Evolutionary conservation across 2,888 invertebrate genomes (phyloP).

Genomic region (Sabellastarte sp.): DNA sequence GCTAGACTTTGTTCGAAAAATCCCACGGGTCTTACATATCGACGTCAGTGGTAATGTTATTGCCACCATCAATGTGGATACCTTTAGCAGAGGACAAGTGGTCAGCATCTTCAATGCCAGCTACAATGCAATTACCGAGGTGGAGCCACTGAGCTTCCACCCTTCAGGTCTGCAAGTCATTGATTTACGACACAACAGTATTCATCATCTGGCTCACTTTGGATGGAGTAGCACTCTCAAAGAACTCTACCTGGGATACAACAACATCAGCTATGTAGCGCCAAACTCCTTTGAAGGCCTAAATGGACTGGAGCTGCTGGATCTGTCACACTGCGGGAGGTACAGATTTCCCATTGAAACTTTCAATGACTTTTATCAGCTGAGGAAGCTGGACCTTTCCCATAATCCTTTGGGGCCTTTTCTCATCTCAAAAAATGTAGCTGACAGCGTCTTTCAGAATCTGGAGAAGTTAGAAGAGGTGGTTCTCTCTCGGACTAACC

Average conservation of each 20-base stretch:
- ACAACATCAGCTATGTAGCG: conserved; percentile 31
- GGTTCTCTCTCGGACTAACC: not conserved
- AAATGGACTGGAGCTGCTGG: conserved; percentile 7
- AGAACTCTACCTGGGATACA: conserved; percentile 36
- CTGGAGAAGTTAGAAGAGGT: not conserved
- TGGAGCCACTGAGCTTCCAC: conserved; percentile 41
- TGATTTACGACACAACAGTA: conserved; percentile 44
- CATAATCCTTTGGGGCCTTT: not conserved
- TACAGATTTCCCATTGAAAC: conserved; percentile 16
- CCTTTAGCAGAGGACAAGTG: not conserved
- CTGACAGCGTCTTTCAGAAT: not conserved
- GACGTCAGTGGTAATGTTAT: not conserved
- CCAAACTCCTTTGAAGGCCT: conserved; percentile 11
- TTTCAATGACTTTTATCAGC: not conserved
- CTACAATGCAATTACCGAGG: conserved; percentile 36
- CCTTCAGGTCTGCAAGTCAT: conserved; percentile 38
- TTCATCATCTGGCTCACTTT: conserved; percentile 34
- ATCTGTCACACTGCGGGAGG: conserved; percentile 21
- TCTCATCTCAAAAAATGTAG: too few relatives aligned
- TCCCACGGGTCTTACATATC: not conserved
- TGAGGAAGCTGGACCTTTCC: not conserved
- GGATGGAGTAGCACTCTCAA: conserved; percentile 39
- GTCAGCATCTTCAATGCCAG: conserved; percentile 35
- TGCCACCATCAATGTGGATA: not conserved
- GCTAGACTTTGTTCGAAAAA: not conserved